Base-by-base conservation (phyloP, 2,797 vertebrate genomes). In the Ctenochaetus hawaiiensis region DNA sequence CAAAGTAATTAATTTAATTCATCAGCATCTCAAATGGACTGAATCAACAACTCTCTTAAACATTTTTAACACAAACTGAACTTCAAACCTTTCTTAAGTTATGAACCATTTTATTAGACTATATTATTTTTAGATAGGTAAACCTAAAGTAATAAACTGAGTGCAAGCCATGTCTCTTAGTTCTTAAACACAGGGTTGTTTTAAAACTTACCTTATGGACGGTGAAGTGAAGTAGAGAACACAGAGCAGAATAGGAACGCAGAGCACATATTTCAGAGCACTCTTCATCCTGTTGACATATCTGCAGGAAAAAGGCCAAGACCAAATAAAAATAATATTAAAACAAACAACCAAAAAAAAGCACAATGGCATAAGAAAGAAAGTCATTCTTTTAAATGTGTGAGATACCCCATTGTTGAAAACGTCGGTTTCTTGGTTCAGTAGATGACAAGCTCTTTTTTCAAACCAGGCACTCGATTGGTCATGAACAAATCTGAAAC, bases 171-270 rank as follows among this genome's bases (percentile, higher is more conserved):
- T 54, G 5, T 62, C 6, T 34, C 2, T 22, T 14, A 4, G 53
- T 53, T 48, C 4, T 17, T 37, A 44, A 69, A 14, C 23, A 8
- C 3, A 16, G 6, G 22, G 4, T 56, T 6, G 9, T 39, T 53
- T 13, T 37, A 2, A 14, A 26, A 73, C 74, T 92, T 48, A 91
- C 93, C 47, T 81, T 1, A 89, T 0, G 17, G 43, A 74, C 16
- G 67, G 14, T 7, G 30, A 3, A 1, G 47, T 52, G 11, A 80
- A 44, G 67, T 70, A 85, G 23, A 84, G 0, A 3, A 88, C 8
- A 43, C 62, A 80, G 8, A 87, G 3, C 0, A 20, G 6, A 5
- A 79, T 0, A 0, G 75, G 34, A 41, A 90, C 1, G 16, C 47
- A 61, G 13, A 92, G n/a, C 10, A 76, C 0, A 23, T 49, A 78